These are phyloP conservation scores for Siniperca knerii DNA, from an alignment of 2,113 vertebrate species.

Conservation along the genomic window DNA sequence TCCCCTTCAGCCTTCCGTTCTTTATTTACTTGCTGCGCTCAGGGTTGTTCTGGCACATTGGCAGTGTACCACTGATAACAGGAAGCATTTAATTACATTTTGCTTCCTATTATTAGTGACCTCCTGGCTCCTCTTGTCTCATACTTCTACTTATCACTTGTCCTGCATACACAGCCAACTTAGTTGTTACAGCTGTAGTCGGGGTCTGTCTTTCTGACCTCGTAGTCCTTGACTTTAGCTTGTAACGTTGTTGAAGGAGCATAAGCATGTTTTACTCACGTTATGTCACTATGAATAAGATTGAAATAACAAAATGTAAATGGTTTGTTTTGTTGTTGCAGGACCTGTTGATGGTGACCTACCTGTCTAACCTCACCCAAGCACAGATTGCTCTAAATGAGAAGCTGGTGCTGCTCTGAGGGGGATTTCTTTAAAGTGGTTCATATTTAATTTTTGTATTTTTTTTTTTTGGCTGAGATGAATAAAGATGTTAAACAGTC, in stretches of 20 bases:
- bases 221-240: not conserved
- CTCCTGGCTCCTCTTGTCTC: not conserved
- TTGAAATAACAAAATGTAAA: slow-evolving; percentile 45
- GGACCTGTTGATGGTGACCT: slow-evolving; percentile 97
- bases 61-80: not conserved
- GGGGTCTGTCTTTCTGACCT: not conserved
- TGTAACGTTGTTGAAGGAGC: not conserved
- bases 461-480: slow-evolving; percentile 51
- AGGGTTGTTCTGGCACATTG: not conserved
- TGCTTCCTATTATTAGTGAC: not conserved
- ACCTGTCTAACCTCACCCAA: slow-evolving; percentile 95
- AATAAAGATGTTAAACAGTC: slow-evolving; percentile 76
- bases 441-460: slow-evolving; percentile 75
- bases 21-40: not conserved
- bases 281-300: not conserved
- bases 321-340: slow-evolving; percentile 69
- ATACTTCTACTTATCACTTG: not conserved
- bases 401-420: slow-evolving; percentile 89
- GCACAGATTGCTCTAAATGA: slow-evolving; percentile 96
- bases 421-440: slow-evolving; percentile 24
- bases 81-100: slow-evolving; percentile 5
- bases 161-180: not conserved
- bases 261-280: not conserved
- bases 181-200: not conserved
- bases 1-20: not conserved